These are phyloP conservation scores for Anolis apletophallus DNA, from an alignment of 2,797 vertebrate species.

Conservation along the genomic window DNA sequence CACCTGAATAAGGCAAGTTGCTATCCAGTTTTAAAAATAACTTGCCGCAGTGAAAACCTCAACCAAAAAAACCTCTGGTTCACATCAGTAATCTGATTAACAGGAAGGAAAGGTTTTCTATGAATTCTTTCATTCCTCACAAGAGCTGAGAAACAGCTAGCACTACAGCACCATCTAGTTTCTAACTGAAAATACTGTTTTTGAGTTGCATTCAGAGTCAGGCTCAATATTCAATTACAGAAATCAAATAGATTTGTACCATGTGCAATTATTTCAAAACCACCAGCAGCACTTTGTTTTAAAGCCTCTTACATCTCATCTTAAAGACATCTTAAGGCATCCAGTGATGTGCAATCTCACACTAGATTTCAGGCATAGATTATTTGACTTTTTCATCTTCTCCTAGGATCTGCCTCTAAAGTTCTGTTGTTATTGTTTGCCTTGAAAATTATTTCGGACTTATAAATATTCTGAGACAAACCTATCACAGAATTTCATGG, in stretches of 20 bases:
- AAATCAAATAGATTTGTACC: neutral
- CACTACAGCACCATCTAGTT: slow-evolving; percentile 36
- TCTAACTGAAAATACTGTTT: neutral
- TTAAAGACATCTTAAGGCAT: neutral
- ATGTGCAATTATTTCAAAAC: slow-evolving; percentile 14
- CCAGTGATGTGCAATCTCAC: neutral
- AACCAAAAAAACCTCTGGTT: neutral
- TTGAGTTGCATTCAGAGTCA: neutral
- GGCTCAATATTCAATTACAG: slow-evolving; percentile 11
- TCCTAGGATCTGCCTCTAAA: neutral
- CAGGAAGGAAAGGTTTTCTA: neutral
- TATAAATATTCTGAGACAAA: too few relatives aligned
- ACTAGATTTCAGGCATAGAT: neutral
- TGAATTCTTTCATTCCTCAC: neutral
- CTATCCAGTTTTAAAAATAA: neutral
- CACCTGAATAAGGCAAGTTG: neutral
- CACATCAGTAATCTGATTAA: neutral
- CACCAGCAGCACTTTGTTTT: neutral
- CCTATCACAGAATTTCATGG: too few relatives aligned
- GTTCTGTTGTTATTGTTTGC: too few relatives aligned
- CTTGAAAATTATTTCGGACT: too few relatives aligned
- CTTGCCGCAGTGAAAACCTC: neutral
- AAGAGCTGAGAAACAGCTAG: slow-evolving; percentile 23
- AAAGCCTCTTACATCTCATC: neutral
- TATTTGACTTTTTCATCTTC: neutral